phyloP scores from a whole-genome alignment of 2,113 vertebrate species.

The Mormyrus iriodes region DNA sequence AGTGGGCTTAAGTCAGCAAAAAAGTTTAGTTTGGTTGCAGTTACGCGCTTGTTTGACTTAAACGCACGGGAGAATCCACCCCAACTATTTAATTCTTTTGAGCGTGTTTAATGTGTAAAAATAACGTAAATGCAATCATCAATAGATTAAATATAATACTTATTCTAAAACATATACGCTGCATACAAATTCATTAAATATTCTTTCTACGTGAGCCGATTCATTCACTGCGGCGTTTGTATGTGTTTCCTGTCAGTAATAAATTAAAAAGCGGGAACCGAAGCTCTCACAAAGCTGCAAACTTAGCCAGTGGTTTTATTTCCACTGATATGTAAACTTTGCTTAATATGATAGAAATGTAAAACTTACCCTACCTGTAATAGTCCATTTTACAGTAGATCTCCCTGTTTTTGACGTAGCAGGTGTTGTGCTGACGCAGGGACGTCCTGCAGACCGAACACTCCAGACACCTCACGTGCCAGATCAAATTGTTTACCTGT shows the following conservation, averaged over 20 bases:
- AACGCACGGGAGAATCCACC: background rate
- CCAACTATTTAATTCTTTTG: background rate
- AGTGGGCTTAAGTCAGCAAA: background rate
- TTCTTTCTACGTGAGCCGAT: background rate
- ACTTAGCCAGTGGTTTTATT: background rate
- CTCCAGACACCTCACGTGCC: constrained; percentile 85
- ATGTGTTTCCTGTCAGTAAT: background rate
- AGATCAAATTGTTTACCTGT: constrained; percentile 89
- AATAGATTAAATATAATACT: background rate
- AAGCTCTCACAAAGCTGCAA: background rate
- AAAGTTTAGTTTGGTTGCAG: background rate
- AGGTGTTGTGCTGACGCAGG: constrained; percentile 84
- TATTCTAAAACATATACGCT: background rate
- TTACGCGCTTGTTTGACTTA: background rate
- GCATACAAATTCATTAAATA: background rate
- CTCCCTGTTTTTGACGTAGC: constrained; percentile 92
- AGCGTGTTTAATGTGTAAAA: background rate
- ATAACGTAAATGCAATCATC: background rate
- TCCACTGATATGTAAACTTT: background rate
- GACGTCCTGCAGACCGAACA: constrained; percentile 85
- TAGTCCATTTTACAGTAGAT: constrained; percentile 95
- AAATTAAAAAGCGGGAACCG: background rate
- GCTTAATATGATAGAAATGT: constrained; percentile 44
- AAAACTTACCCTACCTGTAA: constrained; percentile 83
- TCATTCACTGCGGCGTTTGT: background rate